Conservation (phyloP, 2,888 invertebrate genomes). For the Lagria hirta region DNA sequence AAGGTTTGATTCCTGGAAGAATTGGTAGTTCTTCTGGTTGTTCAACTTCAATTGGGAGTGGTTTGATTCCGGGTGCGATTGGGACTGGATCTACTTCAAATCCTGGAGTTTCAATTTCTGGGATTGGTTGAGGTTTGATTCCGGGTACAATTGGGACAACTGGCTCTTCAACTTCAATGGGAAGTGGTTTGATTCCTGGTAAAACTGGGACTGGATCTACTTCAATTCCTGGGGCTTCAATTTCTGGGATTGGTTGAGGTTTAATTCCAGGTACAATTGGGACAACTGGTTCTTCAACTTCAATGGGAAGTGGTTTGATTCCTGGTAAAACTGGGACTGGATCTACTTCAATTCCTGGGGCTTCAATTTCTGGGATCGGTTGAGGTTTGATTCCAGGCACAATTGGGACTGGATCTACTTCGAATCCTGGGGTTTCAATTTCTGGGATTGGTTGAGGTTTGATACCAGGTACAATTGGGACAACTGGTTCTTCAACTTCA, state of each 20-base stretch:
- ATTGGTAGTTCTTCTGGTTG: constrained; percentile 4
- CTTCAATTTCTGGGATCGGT: constrained; percentile 11
- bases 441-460: constrained; percentile 4
- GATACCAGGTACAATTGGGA: constrained; percentile 6
- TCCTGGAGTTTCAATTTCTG: too few species aligned
- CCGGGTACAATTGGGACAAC: too few species aligned
- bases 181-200: constrained; percentile 4
- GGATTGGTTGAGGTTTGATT: neutral
- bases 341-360: constrained; percentile 8
- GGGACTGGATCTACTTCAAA: too few species aligned
- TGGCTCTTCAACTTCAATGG: too few species aligned
- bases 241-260: constrained; percentile 9
- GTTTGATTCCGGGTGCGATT: constrained; percentile 3
- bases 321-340: constrained; percentile 7
- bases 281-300: constrained; percentile 1
- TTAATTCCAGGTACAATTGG: constrained; percentile 10
- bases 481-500: constrained; percentile 1
- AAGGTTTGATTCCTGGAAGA: constrained; percentile 4
- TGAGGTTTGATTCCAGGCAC: constrained; percentile 8
- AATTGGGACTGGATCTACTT: constrained; percentile 10
- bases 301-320: constrained; percentile 2
- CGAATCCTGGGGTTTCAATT: constrained; percentile 1
- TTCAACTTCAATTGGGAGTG: constrained; percentile 5
- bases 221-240: constrained; percentile 10
- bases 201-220: constrained; percentile 7